A percentile compares a stretch with the other conserved stretches of the same genome.
Conservation (phyloP, 1,140 invertebrate genomes). For the Vanessa atalanta region DNA sequence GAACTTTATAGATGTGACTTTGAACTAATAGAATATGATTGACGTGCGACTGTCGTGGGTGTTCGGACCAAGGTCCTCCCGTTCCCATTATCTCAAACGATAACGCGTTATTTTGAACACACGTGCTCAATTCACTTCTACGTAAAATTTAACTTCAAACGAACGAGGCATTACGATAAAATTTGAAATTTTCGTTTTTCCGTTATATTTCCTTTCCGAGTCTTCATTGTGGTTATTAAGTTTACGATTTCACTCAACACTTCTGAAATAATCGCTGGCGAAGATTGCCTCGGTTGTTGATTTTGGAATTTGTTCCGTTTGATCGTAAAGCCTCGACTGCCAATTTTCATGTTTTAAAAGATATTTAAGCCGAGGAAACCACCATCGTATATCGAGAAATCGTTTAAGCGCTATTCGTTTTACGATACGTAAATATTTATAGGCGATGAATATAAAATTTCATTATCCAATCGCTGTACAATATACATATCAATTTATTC, state of each 20-base stretch:
- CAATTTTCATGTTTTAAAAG: slow-evolving; percentile 41
- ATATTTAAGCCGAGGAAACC: slow-evolving; percentile 34
- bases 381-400: slow-evolving; percentile 25
- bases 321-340: slow-evolving; percentile 39
- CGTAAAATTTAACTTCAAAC: not conserved
- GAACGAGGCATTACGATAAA: not conserved
- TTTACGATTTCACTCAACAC: slow-evolving; percentile 64
- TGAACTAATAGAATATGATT: slow-evolving; percentile 72
- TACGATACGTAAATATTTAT: slow-evolving; percentile 66
- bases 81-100: slow-evolving; percentile 42
- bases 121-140: not conserved
- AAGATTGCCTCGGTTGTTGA: slow-evolving; percentile 47
- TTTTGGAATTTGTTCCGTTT: slow-evolving; percentile 46
- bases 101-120: slow-evolving; percentile 27
- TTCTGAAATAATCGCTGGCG: slow-evolving; percentile 44
- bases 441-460: slow-evolving; percentile 52
- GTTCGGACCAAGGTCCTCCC: slow-evolving; percentile 54
- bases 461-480: slow-evolving; percentile 45
- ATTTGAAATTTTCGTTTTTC: slow-evolving; percentile 18
- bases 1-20: slow-evolving; percentile 64
- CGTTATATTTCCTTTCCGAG: slow-evolving; percentile 36
- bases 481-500: slow-evolving; percentile 48
- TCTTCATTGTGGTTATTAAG: slow-evolving; percentile 59
- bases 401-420: slow-evolving; percentile 47
- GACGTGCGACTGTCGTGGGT: slow-evolving; percentile 61